Conservation (phyloP, 1,140 invertebrate genomes). For the Drosophila ficusphila region DNA sequence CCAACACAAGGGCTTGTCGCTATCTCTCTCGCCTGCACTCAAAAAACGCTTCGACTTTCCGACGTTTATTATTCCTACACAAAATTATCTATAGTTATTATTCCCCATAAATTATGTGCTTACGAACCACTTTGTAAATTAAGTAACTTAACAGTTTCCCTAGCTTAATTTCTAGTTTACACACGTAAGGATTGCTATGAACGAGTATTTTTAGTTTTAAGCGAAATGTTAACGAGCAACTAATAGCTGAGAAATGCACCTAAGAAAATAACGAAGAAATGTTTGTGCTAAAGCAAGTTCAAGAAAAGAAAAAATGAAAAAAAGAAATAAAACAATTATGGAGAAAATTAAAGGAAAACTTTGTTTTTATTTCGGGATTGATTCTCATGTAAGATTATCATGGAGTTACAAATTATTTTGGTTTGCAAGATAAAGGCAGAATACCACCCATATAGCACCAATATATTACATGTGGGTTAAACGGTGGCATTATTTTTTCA, state of each 20-base stretch:
- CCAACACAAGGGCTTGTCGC: conserved; percentile 9
- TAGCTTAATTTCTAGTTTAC: conserved; percentile 64
- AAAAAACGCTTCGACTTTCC: conserved; percentile 18
- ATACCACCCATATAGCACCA: neutral
- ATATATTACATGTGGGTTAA: neutral
- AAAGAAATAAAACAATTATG: conserved; percentile 39
- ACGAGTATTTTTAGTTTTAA: conserved; percentile 76
- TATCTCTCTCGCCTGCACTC: conserved; percentile 15
- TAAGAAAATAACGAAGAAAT: conserved; percentile 30
- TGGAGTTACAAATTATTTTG: no score
- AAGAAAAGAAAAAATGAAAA: conserved; percentile 19
- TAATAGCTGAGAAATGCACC: conserved; percentile 42
- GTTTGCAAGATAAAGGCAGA: neutral
- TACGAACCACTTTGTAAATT: conserved; percentile 40
- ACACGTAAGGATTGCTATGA: conserved; percentile 53
- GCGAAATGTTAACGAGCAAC: conserved; percentile 38
- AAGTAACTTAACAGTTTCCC: conserved; percentile 70
- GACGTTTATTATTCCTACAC: conserved; percentile 46
- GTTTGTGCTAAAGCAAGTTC: conserved; percentile 63
- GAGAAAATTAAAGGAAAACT: conserved; percentile 20
- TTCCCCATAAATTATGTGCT: conserved; percentile 22
- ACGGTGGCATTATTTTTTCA: neutral
- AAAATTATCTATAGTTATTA: conserved; percentile 17
- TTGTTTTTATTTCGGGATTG: neutral
- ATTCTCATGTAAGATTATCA: no score